Base-by-base conservation (phyloP, 2,888 invertebrate genomes). In the Eupithecia centaureata region DNA sequence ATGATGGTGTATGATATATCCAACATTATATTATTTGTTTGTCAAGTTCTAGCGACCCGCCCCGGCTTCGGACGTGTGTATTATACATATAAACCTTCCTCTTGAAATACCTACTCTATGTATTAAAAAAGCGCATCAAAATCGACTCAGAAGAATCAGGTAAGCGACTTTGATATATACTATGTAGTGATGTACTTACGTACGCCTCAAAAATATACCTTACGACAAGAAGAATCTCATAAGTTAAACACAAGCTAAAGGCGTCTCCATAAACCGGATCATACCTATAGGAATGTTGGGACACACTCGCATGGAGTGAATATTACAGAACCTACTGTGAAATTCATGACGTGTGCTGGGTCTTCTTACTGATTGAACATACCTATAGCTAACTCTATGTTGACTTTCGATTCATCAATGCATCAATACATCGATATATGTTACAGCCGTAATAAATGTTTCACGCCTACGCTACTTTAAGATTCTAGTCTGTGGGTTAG, bases 331-430 rank as follows among this genome's bases (percentile, higher is more conserved):
- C 79, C 82, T 86, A 80, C 85, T 89, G 81, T 83, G 83, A 87
- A 86, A 91, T 91, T 90, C 90, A 91, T 88, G 87, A 87, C 86
- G 82, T 85, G 83, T 79, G 79, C 80, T 80, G 81, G 79, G 81
- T 79, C 79, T 82, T 78, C 84, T 86, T 88, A 87, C 89, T 90
- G 90, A 91, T 90, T 90, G 89, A 82, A 84, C 82, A 73, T 76
- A 77, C 42, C 18, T 42, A 18, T 35, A 15, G 13, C 4, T 80
- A 78, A n/a, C n/a, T 82, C 76, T 82, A 81, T 80, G 79, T 78
- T 78, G 83, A 84, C 81, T 84, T 76, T 75, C 73, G 77, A 67
- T 71, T 73, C 63, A 68, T 74, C 70, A 71, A 73, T 68, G 57
- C 58, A 61, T 74, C 70, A 71, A 73, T 68, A 54, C 58, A 61